phyloP scores from a whole-genome alignment of 2,113 vertebrate genomes.

The Caracal caracal region DNA sequence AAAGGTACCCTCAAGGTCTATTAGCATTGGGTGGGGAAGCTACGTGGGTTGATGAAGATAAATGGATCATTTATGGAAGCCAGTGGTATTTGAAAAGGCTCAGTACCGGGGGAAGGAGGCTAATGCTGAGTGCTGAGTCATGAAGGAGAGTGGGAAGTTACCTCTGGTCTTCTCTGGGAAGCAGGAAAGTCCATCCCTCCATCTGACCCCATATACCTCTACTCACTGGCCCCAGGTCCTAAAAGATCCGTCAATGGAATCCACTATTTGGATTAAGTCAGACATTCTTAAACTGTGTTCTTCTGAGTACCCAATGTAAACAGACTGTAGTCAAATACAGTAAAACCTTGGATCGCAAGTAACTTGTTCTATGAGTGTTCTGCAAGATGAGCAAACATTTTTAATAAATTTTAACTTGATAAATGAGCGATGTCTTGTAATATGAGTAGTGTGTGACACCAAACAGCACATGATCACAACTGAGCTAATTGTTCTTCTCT shows the following conservation, averaged over 20 bases:
- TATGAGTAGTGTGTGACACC: too few species aligned
- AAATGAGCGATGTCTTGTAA: too few species aligned
- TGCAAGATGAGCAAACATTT: too few species aligned
- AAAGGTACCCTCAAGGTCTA: neutral
- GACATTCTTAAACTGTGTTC: neutral
- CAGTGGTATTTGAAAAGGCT: neutral
- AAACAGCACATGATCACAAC: too few species aligned
- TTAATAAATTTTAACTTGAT: too few species aligned
- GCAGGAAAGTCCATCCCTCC: neutral
- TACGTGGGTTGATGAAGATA: neutral
- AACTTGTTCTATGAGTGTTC: too few species aligned
- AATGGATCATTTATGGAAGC: neutral
- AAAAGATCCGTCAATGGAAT: neutral
- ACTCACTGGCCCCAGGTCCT: neutral
- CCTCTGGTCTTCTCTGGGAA: neutral
- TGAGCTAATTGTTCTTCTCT: too few species aligned
- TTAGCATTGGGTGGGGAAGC: neutral
- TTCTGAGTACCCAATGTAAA: neutral
- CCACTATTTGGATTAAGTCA: neutral
- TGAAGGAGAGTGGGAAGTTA: neutral
- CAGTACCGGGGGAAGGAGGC: neutral
- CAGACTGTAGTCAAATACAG: neutral
- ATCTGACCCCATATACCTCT: neutral
- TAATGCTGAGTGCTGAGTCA: neutral
- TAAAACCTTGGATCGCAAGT: neutral